phyloP scores from a whole-genome alignment of 2,113 vertebrate species.

The Megalops atlanticus region DNA sequence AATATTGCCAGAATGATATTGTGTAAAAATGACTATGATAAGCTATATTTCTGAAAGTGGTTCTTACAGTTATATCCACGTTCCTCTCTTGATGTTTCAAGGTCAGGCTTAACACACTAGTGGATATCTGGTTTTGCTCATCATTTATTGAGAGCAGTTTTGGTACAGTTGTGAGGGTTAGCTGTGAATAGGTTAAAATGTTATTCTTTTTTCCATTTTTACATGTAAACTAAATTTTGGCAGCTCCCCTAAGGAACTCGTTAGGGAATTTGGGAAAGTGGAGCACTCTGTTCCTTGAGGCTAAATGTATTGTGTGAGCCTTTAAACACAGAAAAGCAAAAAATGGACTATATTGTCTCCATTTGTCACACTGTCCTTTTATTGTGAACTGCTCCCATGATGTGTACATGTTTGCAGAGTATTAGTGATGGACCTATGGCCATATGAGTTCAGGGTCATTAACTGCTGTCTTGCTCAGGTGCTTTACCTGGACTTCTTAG shows the following conservation, averaged over 20 bases:
- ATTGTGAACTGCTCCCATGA: not conserved
- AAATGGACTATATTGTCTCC: not conserved
- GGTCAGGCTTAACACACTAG: no score
- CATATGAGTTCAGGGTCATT: not conserved
- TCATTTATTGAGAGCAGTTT: no score
- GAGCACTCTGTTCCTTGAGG: not conserved
- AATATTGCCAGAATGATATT: no score
- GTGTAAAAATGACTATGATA: no score
- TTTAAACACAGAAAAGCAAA: not conserved
- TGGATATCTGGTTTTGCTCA: no score
- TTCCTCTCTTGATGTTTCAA: no score
- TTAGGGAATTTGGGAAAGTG: not conserved
- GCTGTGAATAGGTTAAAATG: not conserved
- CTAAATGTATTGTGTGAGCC: not conserved
- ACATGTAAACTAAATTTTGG: not conserved
- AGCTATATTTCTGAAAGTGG: no score
- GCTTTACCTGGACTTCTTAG: not conserved
- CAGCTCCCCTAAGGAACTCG: no score
- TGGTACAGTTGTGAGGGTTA: no score
- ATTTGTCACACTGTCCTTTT: not conserved
- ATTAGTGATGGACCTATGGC: not conserved
- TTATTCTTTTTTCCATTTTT: not conserved
- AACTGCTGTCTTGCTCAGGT: not conserved
- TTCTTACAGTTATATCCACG: no score
- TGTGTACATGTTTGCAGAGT: not conserved